phyloP scores from a whole-genome alignment of 2,797 vertebrate genomes.

The Hydrolagus colliei region DNA sequence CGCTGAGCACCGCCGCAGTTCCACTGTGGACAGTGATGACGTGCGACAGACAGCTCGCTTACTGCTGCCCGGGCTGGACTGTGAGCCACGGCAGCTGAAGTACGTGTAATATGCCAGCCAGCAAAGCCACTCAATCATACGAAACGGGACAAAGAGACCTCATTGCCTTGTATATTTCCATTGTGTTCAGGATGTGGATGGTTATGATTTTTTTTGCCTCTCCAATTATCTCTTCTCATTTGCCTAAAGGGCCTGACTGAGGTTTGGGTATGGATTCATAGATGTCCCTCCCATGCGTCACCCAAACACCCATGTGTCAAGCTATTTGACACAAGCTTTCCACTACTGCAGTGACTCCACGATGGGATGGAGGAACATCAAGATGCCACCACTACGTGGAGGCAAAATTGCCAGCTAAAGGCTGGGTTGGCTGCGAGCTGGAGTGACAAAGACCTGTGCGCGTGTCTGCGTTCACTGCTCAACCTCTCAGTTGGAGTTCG shows the following conservation, averaged over 20 bases:
- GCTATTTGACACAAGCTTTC: neutral
- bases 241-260: neutral
- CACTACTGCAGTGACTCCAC: neutral
- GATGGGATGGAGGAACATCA: neutral
- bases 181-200: too few relatives aligned
- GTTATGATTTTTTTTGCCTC: too few relatives aligned
- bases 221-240: conserved; percentile 8
- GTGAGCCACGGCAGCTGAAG: conserved; percentile 91
- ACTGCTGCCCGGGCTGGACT: conserved; percentile 88
- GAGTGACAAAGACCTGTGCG: neutral
- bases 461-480: neutral
- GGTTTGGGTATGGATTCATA: neutral
- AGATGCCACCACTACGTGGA: neutral
- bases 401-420: neutral
- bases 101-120: conserved; percentile 45
- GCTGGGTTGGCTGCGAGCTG: neutral
- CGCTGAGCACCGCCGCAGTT: conserved; percentile 86
- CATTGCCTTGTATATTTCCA: neutral
- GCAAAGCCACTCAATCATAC: neutral
- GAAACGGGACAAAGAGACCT: too few relatives aligned
- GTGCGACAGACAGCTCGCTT: conserved; percentile 85
- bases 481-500: neutral
- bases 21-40: conserved; percentile 87
- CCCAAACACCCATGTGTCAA: neutral
- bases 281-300: neutral